phyloP scores from a whole-genome alignment of 2,113 vertebrate genomes.

The Oxyruncus cristatus region DNA sequence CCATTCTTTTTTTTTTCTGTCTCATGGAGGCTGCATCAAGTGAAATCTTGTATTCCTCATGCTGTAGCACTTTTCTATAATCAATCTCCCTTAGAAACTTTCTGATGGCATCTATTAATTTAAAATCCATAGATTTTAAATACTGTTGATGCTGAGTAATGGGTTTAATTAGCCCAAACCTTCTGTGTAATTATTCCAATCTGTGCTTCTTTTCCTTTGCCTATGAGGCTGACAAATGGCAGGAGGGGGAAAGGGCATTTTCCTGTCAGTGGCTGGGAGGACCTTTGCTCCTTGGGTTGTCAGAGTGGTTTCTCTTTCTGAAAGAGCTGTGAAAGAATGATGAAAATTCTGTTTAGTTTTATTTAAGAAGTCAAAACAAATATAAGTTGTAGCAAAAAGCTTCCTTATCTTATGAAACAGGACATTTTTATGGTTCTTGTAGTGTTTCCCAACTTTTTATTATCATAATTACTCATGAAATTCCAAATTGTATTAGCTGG shows the following conservation, averaged over 20 bases:
- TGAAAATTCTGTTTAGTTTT: background rate
- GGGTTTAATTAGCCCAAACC: constrained; percentile 74
- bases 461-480: background rate
- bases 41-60: constrained; percentile 32
- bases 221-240: constrained; percentile 64
- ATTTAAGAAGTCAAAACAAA: background rate
- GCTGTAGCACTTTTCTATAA: constrained; percentile 74
- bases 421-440: background rate
- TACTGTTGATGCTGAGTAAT: constrained; percentile 66
- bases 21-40: background rate
- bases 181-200: constrained; percentile 78
- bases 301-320: background rate
- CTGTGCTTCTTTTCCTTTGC: constrained; percentile 66
- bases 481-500: background rate
- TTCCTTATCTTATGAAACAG: background rate
- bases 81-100: constrained; percentile 60
- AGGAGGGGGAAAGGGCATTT: constrained; percentile 62
- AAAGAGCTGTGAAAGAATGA: background rate
- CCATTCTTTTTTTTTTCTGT: background rate
- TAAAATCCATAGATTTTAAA: constrained; percentile 68
- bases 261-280: constrained; percentile 38
- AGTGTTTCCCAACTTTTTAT: background rate
- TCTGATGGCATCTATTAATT: constrained; percentile 73
- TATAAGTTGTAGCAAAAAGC: background rate
- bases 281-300: background rate